Evolutionary conservation across 2,797 vertebrate species (phyloP).

Genomic region (Telmatherina bonti): DNA sequence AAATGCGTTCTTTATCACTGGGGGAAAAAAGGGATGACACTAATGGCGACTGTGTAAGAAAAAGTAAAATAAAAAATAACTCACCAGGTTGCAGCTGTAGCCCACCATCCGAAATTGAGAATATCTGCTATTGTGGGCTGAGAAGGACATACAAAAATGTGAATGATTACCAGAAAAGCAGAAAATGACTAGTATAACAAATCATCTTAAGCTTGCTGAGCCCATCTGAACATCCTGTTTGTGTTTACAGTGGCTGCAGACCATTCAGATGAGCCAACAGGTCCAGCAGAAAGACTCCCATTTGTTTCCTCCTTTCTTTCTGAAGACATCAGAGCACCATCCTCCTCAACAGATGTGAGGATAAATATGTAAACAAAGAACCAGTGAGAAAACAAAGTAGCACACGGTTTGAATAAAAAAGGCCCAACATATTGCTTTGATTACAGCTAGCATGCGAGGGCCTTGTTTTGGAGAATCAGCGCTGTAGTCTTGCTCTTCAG

Average conservation of each 20-base stretch:
- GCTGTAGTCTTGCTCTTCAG: constrained; percentile 50
- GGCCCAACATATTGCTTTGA: constrained; percentile 72
- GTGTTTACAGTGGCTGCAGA: constrained; percentile 50
- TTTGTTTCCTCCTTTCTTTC: constrained; percentile 34
- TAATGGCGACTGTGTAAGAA: constrained; percentile 24
- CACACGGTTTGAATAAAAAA: constrained; percentile 70
- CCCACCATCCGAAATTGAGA: constrained; percentile 95
- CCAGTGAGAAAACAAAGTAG: constrained; percentile 66
- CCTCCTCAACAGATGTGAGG: constrained; percentile 59
- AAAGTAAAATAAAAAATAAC: constrained; percentile 57
- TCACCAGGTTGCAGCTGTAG: constrained; percentile 94
- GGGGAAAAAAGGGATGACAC: constrained; percentile 13
- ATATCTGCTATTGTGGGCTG: constrained; percentile 94
- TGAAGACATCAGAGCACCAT: constrained; percentile 60
- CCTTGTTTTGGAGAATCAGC: constrained; percentile 73
- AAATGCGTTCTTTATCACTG: constrained; percentile 36
- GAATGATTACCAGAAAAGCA: constrained; percentile 25
- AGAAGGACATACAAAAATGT: constrained; percentile 34
- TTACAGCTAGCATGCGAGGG: constrained; percentile 78
- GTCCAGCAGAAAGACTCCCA: constrained; percentile 36
- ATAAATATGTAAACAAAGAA: constrained; percentile 75
- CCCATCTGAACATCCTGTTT: constrained; percentile 51
- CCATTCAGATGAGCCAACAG: constrained; percentile 22
- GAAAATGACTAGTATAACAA: constrained; percentile 8
- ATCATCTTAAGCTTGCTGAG: constrained; percentile 7